Percentiles rank a stretch among this genome's conserved stretches.
Conservation (phyloP, 2,888 invertebrate genomes). For the Hofmannophila pseudospretella region DNA sequence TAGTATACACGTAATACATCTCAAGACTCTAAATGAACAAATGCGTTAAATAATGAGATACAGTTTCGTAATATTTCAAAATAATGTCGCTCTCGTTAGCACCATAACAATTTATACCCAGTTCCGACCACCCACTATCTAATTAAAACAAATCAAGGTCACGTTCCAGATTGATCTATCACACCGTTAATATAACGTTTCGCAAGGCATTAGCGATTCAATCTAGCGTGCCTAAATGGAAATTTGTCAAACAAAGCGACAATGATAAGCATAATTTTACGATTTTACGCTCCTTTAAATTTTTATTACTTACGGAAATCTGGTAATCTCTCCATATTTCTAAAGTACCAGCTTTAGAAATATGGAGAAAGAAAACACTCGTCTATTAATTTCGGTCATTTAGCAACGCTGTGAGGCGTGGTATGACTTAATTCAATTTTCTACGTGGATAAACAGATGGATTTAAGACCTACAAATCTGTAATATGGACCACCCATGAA, state of each 20-base stretch:
- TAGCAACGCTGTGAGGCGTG: background rate
- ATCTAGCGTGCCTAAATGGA: background rate
- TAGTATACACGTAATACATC: too few relatives aligned
- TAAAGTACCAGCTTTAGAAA: too few relatives aligned
- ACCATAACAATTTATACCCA: too few relatives aligned
- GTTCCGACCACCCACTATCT: background rate
- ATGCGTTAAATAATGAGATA: too few relatives aligned
- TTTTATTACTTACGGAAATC: background rate
- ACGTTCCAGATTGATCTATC: background rate
- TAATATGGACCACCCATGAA: too few relatives aligned
- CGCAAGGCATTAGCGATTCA: conserved; percentile 1
- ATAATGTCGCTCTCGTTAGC: too few relatives aligned
- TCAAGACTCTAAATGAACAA: too few relatives aligned
- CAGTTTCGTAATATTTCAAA: too few relatives aligned
- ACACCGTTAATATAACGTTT: background rate
- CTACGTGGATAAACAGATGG: conserved; percentile 4
- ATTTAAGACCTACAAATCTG: too few relatives aligned
- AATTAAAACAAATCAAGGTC: background rate
- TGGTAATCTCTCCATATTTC: too few relatives aligned
- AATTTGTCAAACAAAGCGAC: background rate
- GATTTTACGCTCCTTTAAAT: background rate
- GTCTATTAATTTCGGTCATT: too few relatives aligned
- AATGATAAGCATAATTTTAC: background rate
- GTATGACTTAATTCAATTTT: conserved; percentile 5
- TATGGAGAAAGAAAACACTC: too few relatives aligned